phyloP scores from a whole-genome alignment of 2,888 invertebrate genomes.

The Tanytarsus gracilentus region DNA sequence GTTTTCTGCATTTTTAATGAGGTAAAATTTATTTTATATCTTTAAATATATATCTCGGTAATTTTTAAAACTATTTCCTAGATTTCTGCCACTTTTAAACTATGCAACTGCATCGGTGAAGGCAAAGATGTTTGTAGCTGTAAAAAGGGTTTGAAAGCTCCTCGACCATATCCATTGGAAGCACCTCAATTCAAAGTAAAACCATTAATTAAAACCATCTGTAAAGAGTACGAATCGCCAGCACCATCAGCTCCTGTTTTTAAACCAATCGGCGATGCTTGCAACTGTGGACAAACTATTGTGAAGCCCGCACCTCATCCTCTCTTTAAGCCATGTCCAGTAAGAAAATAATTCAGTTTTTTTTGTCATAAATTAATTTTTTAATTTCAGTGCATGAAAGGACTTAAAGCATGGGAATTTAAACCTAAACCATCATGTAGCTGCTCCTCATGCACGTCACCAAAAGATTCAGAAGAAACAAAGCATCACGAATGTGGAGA shows the following conservation, averaged over 20 bases:
- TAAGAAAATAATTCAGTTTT: not conserved
- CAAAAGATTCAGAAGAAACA: too few relatives aligned
- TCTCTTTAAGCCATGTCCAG: not conserved
- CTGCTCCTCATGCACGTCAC: too few relatives aligned
- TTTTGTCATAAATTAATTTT: not conserved
- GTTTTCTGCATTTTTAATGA: not conserved
- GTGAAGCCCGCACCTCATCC: conserved; percentile 39
- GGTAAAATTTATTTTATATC: not conserved
- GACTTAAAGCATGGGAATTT: too few relatives aligned
- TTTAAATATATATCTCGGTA: not conserved
- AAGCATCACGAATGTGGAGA: too few relatives aligned
- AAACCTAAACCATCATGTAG: too few relatives aligned
- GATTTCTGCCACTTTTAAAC: conserved; percentile 4
- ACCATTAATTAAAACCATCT: not conserved
- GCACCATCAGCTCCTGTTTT: conserved; percentile 8
- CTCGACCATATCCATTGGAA: conserved; percentile 17
- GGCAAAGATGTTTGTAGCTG: conserved; percentile 18
- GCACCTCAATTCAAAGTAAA: not conserved
- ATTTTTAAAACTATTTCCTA: not conserved
- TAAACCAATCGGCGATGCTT: conserved; percentile 36
- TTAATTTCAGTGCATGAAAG: not conserved
- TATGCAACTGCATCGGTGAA: not conserved
- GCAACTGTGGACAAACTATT: conserved; percentile 39
- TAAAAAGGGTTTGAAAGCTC: not conserved
- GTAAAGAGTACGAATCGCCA: not conserved